Conservation (phyloP, 2,888 invertebrate species). For the Poecilobothrus nobilitatus region DNA sequence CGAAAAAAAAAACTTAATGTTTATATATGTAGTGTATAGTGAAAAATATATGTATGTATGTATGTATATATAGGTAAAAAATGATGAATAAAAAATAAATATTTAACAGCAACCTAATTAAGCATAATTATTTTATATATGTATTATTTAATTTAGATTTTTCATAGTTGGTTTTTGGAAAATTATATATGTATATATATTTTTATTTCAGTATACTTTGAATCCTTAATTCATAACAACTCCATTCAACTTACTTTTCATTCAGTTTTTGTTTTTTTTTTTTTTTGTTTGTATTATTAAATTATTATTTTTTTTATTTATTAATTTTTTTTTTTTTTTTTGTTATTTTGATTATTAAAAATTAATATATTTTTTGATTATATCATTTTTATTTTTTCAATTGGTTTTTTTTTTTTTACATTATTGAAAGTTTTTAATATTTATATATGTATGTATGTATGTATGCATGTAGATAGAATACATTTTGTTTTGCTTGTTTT, state of each 20-base stretch:
- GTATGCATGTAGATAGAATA: constrained; percentile 50
- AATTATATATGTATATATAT: not conserved
- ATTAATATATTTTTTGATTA: constrained; percentile 8
- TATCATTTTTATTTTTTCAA: no score
- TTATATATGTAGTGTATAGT: no score
- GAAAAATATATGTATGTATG: no score
- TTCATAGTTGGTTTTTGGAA: no score
- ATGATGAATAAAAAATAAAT: no score
- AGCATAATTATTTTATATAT: not conserved
- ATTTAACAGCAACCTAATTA: not conserved
- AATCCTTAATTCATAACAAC: constrained; percentile 3
- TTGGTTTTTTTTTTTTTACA: constrained; percentile 34
- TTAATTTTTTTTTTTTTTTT: not conserved
- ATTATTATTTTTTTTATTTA: constrained; percentile 10
- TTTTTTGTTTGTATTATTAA: not conserved
- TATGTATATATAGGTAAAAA: no score
- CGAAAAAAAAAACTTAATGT: no score
- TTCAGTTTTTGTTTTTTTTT: not conserved
- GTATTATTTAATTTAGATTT: not conserved
- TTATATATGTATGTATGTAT: no score
- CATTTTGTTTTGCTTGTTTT: constrained; percentile 29
- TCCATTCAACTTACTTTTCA: not conserved
- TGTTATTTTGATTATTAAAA: not conserved
- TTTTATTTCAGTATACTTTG: not conserved
- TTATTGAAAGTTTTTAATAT: no score